phyloP scores from a whole-genome alignment of 2,113 vertebrate genomes.

The Bubo blakistoni region DNA sequence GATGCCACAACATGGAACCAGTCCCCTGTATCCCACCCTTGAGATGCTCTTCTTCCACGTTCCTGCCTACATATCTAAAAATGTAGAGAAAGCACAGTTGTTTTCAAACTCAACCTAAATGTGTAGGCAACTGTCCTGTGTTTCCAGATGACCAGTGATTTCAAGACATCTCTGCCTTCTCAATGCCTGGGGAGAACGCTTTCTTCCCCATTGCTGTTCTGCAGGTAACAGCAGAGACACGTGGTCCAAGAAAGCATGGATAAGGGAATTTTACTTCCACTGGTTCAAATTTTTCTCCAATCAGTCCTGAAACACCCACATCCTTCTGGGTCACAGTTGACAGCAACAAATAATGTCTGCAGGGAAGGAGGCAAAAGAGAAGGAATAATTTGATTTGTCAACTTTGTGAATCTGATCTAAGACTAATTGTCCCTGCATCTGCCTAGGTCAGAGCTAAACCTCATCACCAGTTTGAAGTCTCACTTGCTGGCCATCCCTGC shows the following conservation, averaged over 20 bases:
- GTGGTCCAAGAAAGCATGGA: not conserved
- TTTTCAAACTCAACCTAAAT: not conserved
- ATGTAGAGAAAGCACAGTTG: not conserved
- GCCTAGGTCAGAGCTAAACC: not conserved
- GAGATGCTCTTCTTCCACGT: not conserved
- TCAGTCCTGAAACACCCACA: not conserved
- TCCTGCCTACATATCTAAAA: not conserved
- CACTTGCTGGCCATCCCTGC: not conserved
- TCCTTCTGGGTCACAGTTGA: not conserved
- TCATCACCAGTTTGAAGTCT: not conserved
- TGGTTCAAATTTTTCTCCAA: not conserved
- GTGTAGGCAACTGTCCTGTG: not conserved
- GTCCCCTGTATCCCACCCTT: not conserved
- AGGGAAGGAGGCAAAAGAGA: not conserved
- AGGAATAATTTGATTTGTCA: not conserved
- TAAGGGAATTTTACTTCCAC: not conserved
- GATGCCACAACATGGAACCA: not conserved
- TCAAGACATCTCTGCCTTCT: not conserved
- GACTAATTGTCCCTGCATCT: not conserved
- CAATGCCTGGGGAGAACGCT: not conserved
- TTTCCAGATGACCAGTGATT: not conserved
- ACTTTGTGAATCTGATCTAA: not conserved
- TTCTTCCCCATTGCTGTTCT: not conserved
- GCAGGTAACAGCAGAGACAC: not conserved
- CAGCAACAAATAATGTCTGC: not conserved